phyloP scores from a whole-genome alignment of 2,888 invertebrate genomes.

The Sinotaia quadrata region DNA sequence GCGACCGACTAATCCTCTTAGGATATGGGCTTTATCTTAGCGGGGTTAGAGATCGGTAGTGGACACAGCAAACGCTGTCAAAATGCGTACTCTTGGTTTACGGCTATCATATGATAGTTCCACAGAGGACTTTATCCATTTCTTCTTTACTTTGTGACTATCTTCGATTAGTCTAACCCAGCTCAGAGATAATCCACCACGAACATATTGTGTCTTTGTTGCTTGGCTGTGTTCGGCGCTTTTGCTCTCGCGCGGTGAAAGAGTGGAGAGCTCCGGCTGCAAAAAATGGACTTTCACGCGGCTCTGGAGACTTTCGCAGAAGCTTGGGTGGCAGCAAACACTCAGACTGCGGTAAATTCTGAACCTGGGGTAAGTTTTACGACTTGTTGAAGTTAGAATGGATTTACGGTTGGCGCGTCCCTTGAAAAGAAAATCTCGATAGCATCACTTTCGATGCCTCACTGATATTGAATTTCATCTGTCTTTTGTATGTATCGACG shows the following conservation, averaged over 20 bases:
- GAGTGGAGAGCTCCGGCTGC: background rate
- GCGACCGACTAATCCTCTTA: slow-evolving; percentile 64
- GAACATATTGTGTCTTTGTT: slow-evolving; percentile 32
- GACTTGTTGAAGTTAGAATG: slow-evolving; percentile 33
- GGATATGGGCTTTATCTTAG: slow-evolving; percentile 58
- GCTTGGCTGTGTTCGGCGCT: slow-evolving; percentile 18
- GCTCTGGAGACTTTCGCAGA: slow-evolving; percentile 98
- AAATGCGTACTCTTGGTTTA: slow-evolving; percentile 14
- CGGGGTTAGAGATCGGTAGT: slow-evolving; percentile 48
- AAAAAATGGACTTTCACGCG: slow-evolving; percentile 94
- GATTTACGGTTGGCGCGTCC: slow-evolving; percentile 30
- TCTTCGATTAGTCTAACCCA: slow-evolving; percentile 23
- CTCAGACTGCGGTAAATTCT: slow-evolving; percentile 70
- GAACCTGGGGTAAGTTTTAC: slow-evolving; percentile 38
- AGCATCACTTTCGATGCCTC: slow-evolving; percentile 14
- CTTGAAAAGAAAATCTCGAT: slow-evolving; percentile 21
- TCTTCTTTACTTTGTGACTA: background rate
- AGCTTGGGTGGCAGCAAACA: slow-evolving; percentile 95
- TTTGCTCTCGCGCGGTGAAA: slow-evolving; percentile 2
- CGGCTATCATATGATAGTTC: slow-evolving; percentile 10
- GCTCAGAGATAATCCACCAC: slow-evolving; percentile 34
- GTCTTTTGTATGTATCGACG: slow-evolving; percentile 29
- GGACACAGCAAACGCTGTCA: slow-evolving; percentile 30
- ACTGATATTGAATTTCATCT: slow-evolving; percentile 27
- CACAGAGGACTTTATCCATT: background rate